Evolutionary conservation across 2,797 vertebrate species (phyloP).

Genomic region (Microtus californicus): DNA sequence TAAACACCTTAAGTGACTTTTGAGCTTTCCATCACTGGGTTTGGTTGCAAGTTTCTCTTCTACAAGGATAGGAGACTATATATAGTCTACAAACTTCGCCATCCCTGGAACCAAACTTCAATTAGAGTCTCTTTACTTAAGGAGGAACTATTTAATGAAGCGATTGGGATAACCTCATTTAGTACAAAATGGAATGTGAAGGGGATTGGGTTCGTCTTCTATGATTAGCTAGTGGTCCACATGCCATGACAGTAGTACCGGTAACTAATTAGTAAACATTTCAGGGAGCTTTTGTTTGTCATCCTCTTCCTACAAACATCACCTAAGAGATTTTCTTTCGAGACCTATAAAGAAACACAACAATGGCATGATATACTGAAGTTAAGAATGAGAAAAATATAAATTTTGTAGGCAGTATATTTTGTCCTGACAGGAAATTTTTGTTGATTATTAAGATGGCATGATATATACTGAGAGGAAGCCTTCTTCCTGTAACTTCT

Average conservation of each 20-base stretch:
- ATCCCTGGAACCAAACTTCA: background rate
- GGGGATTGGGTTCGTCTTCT: conserved; percentile 5
- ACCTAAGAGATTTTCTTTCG: conserved; percentile 33
- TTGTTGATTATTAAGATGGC: conserved; percentile 43
- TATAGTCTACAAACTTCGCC: background rate
- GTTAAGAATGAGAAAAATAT: conserved; percentile 41
- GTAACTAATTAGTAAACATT: conserved; percentile 10
- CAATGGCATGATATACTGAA: conserved; percentile 40
- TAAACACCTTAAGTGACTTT: background rate
- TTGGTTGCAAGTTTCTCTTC: background rate
- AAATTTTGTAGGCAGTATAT: conserved; percentile 43
- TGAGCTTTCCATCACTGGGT: background rate
- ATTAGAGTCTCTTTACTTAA: background rate
- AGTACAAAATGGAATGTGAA: background rate
- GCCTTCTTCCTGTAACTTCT: background rate
- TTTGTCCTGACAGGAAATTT: background rate
- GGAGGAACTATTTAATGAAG: background rate
- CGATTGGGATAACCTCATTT: background rate
- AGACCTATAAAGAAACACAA: background rate
- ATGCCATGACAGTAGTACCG: background rate
- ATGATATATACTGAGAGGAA: conserved; percentile 3
- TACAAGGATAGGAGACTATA: background rate
- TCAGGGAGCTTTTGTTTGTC: background rate
- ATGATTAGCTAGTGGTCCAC: background rate
- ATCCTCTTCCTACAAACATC: conserved; percentile 14